Evolutionary conservation across 2,797 vertebrate genomes (phyloP).

Genomic region (Heterohyrax brucei): DNA sequence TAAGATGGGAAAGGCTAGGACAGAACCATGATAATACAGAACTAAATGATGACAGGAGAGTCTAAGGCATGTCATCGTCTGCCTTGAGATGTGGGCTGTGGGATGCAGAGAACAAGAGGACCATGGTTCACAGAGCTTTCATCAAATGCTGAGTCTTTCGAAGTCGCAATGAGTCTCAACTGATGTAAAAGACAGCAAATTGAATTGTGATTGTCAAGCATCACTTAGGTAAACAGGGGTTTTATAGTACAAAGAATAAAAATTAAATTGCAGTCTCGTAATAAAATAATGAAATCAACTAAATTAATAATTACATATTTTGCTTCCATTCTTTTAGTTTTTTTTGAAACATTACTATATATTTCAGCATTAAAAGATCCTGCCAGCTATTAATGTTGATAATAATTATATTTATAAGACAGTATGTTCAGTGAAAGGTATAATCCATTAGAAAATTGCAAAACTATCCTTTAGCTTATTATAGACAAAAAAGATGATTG

Average conservation of each 20-base stretch:
- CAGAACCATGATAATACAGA: neutral
- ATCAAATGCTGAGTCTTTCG: neutral
- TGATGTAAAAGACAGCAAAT: neutral
- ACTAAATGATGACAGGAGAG: neutral
- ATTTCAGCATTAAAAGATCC: neutral
- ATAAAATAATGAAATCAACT: neutral
- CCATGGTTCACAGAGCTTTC: neutral
- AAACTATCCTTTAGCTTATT: neutral
- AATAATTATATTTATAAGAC: neutral
- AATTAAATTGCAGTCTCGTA: neutral
- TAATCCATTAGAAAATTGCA: neutral
- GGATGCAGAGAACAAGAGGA: fast-evolving
- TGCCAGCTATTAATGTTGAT: neutral
- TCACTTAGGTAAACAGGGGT: neutral
- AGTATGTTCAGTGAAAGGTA: neutral
- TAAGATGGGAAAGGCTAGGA: neutral
- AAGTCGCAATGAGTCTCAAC: neutral
- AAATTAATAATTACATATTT: neutral
- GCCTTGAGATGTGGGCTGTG: neutral
- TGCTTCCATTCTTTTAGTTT: neutral
- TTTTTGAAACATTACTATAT: neutral
- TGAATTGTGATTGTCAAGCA: neutral
- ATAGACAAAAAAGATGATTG: slow-evolving; percentile 21
- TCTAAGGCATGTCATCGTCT: neutral
- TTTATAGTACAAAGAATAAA: neutral